A percentile compares a stretch with the other conserved stretches of the same genome.
Evolutionary conservation across 2,888 invertebrate genomes (phyloP).

Genomic region (Drosophila diplacantha): DNA sequence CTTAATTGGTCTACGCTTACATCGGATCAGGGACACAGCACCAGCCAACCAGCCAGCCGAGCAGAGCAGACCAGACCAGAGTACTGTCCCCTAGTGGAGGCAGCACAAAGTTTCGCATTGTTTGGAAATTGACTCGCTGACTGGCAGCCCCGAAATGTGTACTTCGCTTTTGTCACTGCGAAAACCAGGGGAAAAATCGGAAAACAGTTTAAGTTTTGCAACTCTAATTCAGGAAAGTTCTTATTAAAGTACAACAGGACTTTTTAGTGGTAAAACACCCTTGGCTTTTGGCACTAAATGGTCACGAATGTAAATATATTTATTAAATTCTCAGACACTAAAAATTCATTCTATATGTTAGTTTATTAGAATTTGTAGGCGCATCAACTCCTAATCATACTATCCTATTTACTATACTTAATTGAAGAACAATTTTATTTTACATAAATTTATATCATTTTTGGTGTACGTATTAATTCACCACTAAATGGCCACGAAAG

Average conservation of each 20-base stretch:
- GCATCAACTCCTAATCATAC: no score
- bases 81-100: constrained; percentile 3
- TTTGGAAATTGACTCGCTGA: constrained; percentile 22
- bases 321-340: no score
- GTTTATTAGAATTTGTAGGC: no score
- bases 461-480: no score
- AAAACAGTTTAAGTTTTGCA: background rate
- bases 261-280: background rate
- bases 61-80: background rate
- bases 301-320: background rate
- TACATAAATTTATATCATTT: no score
- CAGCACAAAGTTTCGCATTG: constrained; percentile 22
- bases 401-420: no score
- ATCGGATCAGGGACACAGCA: constrained; percentile 38
- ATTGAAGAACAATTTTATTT: no score
- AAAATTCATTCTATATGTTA: background rate
- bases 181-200: background rate
- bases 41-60: constrained; percentile 7
- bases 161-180: constrained; percentile 18
- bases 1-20: constrained; percentile 68
- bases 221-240: background rate
- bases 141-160: constrained; percentile 29
- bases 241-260: background rate
- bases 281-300: background rate
- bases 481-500: no score